phyloP scores from a whole-genome alignment of 2,797 vertebrate species.

The Epinephelus malabaricus region DNA sequence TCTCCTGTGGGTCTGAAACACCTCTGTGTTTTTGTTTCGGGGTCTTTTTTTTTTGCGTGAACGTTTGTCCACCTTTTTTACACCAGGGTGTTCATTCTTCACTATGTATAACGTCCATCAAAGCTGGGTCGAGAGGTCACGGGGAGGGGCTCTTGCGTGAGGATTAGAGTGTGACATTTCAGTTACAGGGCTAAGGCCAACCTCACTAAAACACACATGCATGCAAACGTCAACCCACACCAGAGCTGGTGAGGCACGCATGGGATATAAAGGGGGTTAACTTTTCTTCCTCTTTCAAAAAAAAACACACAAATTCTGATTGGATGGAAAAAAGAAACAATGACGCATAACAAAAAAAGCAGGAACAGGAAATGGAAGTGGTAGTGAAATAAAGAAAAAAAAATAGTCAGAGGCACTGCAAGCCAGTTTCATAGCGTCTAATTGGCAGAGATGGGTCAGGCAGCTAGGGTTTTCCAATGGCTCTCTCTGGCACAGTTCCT shows the following conservation, averaged over 20 bases:
- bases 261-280: constrained; percentile 60
- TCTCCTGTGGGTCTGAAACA: constrained; percentile 54
- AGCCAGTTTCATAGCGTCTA: constrained; percentile 86
- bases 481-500: constrained; percentile 82
- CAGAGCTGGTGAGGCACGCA: constrained; percentile 75
- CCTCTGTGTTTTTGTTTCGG: constrained; percentile 36
- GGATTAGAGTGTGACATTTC: constrained; percentile 61
- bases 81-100: constrained; percentile 51
- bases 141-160: constrained; percentile 52
- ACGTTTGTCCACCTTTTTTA: constrained; percentile 40
- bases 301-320: constrained; percentile 77
- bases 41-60: constrained; percentile 19
- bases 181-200: constrained; percentile 70
- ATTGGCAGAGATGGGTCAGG: constrained; percentile 88
- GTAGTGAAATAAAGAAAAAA: constrained; percentile 69
- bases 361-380: constrained; percentile 72
- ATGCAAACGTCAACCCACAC: constrained; percentile 82
- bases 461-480: constrained; percentile 86
- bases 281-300: constrained; percentile 73
- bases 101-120: constrained; percentile 55
- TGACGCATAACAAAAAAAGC: constrained; percentile 61
- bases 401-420: constrained; percentile 90
- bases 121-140: constrained; percentile 53
- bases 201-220: constrained; percentile 80
- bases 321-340: constrained; percentile 69